These are phyloP conservation scores for Parazoanthus darwini DNA, from an alignment of 92 coral and sea anemone species.

Conservation along the genomic window DNA sequence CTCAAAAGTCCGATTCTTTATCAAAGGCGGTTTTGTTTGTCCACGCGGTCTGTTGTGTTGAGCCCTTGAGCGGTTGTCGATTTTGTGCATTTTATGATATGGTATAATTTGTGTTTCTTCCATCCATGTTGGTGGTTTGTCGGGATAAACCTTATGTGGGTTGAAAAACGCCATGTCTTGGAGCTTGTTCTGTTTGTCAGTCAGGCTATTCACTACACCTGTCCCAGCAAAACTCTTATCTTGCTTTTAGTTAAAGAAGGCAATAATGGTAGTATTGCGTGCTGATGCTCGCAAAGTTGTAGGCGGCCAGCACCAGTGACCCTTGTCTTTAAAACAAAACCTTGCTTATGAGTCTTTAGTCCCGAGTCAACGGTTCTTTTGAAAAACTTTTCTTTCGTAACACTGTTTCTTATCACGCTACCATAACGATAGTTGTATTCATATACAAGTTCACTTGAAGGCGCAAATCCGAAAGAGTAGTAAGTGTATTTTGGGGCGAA, in stretches of 20 bases:
- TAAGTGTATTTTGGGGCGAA: neutral
- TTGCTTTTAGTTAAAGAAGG: neutral
- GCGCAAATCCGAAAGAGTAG: neutral
- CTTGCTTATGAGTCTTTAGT: neutral
- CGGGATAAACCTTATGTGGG: conserved; percentile 31
- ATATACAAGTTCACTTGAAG: neutral
- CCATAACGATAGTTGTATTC: neutral
- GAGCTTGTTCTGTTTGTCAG: too few species aligned
- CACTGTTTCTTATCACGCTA: neutral
- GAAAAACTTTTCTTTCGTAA: neutral
- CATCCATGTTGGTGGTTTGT: conserved; percentile 21
- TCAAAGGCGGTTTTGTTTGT: conserved; percentile 30
- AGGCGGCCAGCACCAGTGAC: neutral
- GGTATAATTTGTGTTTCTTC: conserved; percentile 35
- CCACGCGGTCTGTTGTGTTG: conserved; percentile 11
- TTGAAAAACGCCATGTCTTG: conserved; percentile 36
- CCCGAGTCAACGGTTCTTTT: neutral
- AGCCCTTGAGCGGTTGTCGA: conserved; percentile 39
- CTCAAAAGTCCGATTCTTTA: conserved; percentile 28
- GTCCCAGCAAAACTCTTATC: neutral
- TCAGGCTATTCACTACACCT: neutral
- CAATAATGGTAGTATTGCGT: neutral
- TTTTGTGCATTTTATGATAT: conserved; percentile 32
- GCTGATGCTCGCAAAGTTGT: neutral
- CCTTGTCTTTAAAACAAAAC: neutral